Base-by-base conservation (phyloP, 2,888 invertebrate genomes). In the Drosophila merina region DNA sequence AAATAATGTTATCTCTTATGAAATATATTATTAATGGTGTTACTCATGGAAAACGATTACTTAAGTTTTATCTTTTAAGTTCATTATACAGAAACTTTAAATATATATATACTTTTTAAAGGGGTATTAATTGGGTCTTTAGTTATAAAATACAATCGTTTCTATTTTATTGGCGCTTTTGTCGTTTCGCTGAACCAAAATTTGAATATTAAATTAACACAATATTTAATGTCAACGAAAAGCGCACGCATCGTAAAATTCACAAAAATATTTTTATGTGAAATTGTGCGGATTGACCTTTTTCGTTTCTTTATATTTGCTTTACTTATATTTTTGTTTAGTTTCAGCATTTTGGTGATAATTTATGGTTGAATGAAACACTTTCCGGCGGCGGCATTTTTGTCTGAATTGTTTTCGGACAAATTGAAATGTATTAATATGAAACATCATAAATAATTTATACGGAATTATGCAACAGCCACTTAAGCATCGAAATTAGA, bases 151-250 rank as follows among this genome's bases (percentile, higher is more conserved):
- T 20, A 20, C 20, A 20, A 20, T 20, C 20, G 28, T 26, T 28
- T 28, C 48, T 74, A 51, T 55, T 75, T 73, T 67, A 69, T 82
- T 67, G 66, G 47, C 31, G 56, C 54, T 67, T 77, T 81, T 78
- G 67, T 59, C 72, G 68, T 72, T 82, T 68, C 70, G 57, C 57
- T 70, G 60, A 67, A 51, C 50, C 50, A 73, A 56, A 63, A 84
- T 86, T 79, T 86, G 58, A 88, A 89, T 89, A 86, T 89, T 79
- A 78, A 88, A 86, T 89, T 86, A 79, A 76, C 76, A 78, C 72
- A 80, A 77, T 75, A 79, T 76, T 88, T 88, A 88, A 84, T 75
- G 84, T 87, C 88, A 77, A 64, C 75, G 62, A 70, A 72, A 77
- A 67, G 73, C 62, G 82, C 72, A 59, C 68, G 60, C 60, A 56